Percentiles rank a stretch among this genome's conserved stretches.
phyloP scores from a whole-genome alignment of 2,888 invertebrate species.

The Polymixis flavicincta region DNA sequence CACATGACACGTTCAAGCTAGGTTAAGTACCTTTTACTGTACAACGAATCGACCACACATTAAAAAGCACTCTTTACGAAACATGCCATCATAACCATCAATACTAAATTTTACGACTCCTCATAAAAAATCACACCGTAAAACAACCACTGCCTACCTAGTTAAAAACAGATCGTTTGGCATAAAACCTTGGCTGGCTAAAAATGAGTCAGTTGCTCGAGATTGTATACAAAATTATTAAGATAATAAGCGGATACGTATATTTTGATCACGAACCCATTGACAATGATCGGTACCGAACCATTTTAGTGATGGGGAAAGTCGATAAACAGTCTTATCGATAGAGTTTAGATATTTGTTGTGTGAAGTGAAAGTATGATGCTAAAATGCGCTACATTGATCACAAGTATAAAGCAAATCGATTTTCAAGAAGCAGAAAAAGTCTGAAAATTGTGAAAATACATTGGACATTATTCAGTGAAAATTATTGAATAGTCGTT shows the following conservation, averaged over 20 bases:
- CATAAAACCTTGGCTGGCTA: constrained; percentile 85
- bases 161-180: constrained; percentile 79
- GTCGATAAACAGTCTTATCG: constrained; percentile 25
- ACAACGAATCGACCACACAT: constrained; percentile 55
- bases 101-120: constrained; percentile 54
- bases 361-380: neutral
- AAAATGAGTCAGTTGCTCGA: constrained; percentile 87
- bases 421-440: neutral
- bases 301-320: constrained; percentile 74
- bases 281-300: constrained; percentile 89
- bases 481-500: too few relatives aligned
- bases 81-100: constrained; percentile 60
- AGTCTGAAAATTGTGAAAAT: neutral
- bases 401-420: neutral
- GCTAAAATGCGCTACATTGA: neutral
- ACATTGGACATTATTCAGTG: too few relatives aligned
- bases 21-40: constrained; percentile 40
- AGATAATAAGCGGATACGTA: constrained; percentile 90
- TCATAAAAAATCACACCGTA: constrained; percentile 63
- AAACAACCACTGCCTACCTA: constrained; percentile 69
- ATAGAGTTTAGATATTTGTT: neutral
- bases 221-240: constrained; percentile 89
- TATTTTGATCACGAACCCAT: constrained; percentile 90
- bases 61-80: constrained; percentile 53
- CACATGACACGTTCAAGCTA: constrained; percentile 35